These are phyloP conservation scores for Chromobotia macracanthus DNA, from an alignment of 2,797 vertebrate species.

Conservation along the genomic window DNA sequence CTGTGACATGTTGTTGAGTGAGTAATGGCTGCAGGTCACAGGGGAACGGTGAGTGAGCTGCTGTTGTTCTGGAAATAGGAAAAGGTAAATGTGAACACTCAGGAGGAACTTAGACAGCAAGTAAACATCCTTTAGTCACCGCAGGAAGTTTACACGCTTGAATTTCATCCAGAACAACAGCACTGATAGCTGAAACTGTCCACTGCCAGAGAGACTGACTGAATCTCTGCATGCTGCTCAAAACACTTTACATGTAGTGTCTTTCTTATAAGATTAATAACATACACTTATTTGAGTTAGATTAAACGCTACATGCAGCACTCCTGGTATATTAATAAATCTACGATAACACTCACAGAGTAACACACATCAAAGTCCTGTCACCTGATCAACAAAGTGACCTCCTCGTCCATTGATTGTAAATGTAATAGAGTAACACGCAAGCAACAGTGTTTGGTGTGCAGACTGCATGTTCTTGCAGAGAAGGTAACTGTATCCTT, in stretches of 20 bases:
- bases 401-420: conserved; percentile 39
- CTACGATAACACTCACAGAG: not conserved
- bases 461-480: conserved; percentile 20
- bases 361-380: not conserved
- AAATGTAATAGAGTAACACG: conserved; percentile 35
- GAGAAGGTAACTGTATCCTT: conserved; percentile 29
- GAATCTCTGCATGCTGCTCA: too few species aligned
- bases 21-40: conserved; percentile 30
- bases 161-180: conserved; percentile 53
- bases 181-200: conserved; percentile 54
- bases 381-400: not conserved
- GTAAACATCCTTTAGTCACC: conserved; percentile 66
- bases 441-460: not conserved
- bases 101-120: conserved; percentile 25
- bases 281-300: too few species aligned
- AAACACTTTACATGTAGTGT: too few species aligned
- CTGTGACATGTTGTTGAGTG: not conserved
- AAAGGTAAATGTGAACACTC: conserved; percentile 49
- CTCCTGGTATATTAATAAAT: not conserved
- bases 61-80: conserved; percentile 36
- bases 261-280: too few species aligned
- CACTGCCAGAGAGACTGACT: not conserved
- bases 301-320: not conserved
- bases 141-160: conserved; percentile 69
- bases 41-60: not conserved